These are phyloP conservation scores for Leptinotarsa defecta DNA, from an alignment of 1,140 invertebrate species.

Conservation along the genomic window DNA sequence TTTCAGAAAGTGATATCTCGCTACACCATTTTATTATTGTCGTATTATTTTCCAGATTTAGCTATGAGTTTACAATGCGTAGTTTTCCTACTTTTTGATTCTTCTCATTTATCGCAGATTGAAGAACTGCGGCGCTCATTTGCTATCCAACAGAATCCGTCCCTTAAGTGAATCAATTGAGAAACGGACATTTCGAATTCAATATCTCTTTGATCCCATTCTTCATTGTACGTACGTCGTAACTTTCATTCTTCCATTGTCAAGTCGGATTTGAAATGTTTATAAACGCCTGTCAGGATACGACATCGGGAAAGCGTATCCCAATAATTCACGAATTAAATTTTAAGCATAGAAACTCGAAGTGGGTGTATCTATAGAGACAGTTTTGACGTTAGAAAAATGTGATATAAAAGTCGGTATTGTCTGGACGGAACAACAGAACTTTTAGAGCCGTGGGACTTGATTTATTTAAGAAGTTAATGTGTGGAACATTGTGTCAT, in stretches of 20 bases:
- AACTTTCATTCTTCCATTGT: background rate
- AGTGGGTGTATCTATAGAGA: conserved; percentile 13
- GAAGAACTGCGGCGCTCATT: too few species aligned
- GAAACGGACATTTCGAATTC: background rate
- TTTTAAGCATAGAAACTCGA: background rate
- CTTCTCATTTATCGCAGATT: too few species aligned
- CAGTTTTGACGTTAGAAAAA: conserved; percentile 12
- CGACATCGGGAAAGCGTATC: background rate
- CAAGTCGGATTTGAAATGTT: conserved; percentile 2
- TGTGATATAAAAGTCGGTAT: conserved; percentile 25
- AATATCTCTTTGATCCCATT: background rate
- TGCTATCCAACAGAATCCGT: too few species aligned
- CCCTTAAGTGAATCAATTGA: too few species aligned
- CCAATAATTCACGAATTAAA: conserved; percentile 21
- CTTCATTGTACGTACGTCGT: background rate
- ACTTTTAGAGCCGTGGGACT: conserved; percentile 26
- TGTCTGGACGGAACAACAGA: conserved; percentile 16
- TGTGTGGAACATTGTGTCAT: conserved; percentile 30
- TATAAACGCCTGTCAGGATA: background rate
- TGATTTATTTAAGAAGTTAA: conserved; percentile 29
- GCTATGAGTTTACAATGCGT: too few species aligned
- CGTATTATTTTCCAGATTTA: too few species aligned
- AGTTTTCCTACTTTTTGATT: too few species aligned
- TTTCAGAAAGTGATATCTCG: too few species aligned
- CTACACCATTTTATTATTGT: too few species aligned